phyloP scores from a whole-genome alignment of 2,888 invertebrate genomes.

The Allygus modestus region DNA sequence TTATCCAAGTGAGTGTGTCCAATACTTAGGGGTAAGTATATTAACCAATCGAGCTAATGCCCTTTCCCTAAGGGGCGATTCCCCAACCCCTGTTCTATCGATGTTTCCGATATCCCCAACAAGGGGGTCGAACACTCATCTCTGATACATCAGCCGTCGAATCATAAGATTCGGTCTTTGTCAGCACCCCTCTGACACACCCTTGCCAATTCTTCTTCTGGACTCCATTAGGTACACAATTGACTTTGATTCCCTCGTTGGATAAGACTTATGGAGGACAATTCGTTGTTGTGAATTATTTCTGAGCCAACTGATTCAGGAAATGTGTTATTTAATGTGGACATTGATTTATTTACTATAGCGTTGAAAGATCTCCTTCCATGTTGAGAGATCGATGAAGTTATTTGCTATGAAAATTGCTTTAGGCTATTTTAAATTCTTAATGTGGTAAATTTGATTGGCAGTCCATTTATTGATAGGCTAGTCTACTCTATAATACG shows the following conservation, averaged over 20 bases:
- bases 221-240: neutral
- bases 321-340: no score
- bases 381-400: no score
- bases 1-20: no score
- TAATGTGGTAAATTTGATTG: no score
- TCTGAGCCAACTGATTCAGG: no score
- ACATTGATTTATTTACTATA: no score
- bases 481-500: no score
- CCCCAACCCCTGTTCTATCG: slow-evolving; percentile 1
- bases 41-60: neutral
- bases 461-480: no score
- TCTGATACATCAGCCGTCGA: neutral
- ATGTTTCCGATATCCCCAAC: neutral
- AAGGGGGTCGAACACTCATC: neutral
- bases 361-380: no score
- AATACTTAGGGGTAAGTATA: neutral
- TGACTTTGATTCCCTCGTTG: neutral
- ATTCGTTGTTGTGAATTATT: no score
- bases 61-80: slow-evolving; percentile 25
- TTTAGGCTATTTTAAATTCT: no score
- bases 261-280: neutral
- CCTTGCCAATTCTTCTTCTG: neutral
- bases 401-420: no score
- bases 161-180: neutral
- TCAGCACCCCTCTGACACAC: neutral